phyloP scores from a whole-genome alignment of 2,113 vertebrate species.

The Semnornis frantzii region DNA sequence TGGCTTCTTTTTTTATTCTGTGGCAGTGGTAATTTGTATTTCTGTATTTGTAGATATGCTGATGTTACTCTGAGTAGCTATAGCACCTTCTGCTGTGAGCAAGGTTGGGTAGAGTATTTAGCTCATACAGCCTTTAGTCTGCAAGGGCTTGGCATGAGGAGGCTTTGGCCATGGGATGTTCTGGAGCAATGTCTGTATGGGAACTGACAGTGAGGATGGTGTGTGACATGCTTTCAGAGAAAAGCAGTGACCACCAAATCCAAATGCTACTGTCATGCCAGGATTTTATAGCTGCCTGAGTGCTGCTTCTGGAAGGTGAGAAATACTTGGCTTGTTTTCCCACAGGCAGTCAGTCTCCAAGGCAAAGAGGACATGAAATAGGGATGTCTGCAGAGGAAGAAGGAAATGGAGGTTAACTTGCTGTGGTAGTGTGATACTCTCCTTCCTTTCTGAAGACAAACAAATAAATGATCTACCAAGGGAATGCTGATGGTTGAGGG shows the following conservation, averaged over 20 bases:
- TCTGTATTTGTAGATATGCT: neutral
- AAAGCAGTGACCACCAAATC: neutral
- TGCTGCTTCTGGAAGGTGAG: too few species aligned
- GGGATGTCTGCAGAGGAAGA: neutral
- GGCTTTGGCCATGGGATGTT: accelerated
- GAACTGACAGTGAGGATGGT: accelerated
- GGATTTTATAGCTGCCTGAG: neutral
- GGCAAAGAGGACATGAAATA: neutral
- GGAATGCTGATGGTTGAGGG: neutral
- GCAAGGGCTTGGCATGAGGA: neutral
- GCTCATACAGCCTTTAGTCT: neutral
- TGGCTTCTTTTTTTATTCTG: neutral
- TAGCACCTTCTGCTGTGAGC: neutral
- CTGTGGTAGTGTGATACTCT: neutral
- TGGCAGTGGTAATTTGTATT: neutral
- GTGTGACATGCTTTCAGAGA: neutral
- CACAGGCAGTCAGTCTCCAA: neutral
- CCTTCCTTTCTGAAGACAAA: neutral
- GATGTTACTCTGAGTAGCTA: neutral
- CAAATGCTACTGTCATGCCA: neutral
- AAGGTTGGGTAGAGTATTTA: neutral
- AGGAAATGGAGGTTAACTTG: neutral
- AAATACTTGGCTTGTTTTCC: too few species aligned
- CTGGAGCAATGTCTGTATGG: neutral
- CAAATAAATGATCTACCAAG: neutral